Base-by-base conservation (phyloP, 2,797 vertebrate species). In the Synanceia verrucosa region DNA sequence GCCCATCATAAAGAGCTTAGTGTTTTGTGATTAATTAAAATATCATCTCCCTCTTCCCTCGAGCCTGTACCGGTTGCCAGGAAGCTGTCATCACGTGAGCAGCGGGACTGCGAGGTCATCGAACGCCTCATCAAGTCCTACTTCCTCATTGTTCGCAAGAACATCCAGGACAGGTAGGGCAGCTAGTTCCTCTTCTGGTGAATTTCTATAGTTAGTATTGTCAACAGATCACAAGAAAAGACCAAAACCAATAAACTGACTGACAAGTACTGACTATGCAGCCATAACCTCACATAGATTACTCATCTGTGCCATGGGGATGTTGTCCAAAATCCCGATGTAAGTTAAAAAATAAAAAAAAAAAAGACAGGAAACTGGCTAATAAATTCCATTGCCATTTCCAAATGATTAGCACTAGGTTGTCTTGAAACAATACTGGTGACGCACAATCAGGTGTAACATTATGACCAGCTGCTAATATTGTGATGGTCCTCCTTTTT, bases 61-160 rank as follows among this genome's bases (percentile, higher is more conserved):
- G 74, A 99, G 98, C 98, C 97, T 19, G 98, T 99, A 52, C 98
- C 98, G 2, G 97, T 98, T 21, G 95, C 97, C 87, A 96, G 98
- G 86, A 99, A 98, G 86, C 94, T 99, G 58, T 99, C 98, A 7
- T 96, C 97, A 56, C 95, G 97, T 7, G 98, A 99, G 83, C 98
- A 99, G 85, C 93, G 98, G 69, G 98, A 99, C 86, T 99, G 98
- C 61, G 98, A 99, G 91, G 97, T 99, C 89, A 99, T 99, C 28
- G 98, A 99, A 78, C 94, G 97, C 81, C 96, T 99, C 84, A 99
- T 99, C 88, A 99, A 99, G 81, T 99, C 98, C 1, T 99, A 99
- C 81, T 99, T 99, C 88, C 96, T 99, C 64, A 99, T 99, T 37
- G 98, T 99, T 43, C 95, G 98, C 80, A 99, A 99, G 91, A 99